phyloP scores from a whole-genome alignment of 2,113 vertebrate genomes.

The Siniperca knerii region DNA sequence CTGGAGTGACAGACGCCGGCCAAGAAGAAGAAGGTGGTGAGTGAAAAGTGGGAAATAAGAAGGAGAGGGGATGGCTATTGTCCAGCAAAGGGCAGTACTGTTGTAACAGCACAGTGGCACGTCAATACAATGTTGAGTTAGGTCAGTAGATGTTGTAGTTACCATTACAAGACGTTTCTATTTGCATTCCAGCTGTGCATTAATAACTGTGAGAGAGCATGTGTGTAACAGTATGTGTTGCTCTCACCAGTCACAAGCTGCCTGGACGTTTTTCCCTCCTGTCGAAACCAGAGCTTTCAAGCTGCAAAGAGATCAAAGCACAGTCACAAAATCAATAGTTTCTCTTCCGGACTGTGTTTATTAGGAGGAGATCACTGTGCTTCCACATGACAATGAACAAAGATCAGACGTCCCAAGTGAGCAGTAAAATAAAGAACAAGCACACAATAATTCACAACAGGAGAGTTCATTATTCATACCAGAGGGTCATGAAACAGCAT shows the following conservation, averaged over 20 bases:
- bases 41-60: neutral
- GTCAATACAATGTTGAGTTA: neutral
- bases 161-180: neutral
- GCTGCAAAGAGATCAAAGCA: constrained; percentile 83
- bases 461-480: constrained; percentile 29
- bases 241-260: constrained; percentile 98
- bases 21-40: neutral
- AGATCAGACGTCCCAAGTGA: constrained; percentile 40
- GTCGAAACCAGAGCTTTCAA: constrained; percentile 97
- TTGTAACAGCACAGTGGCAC: neutral
- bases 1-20: constrained; percentile 74
- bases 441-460: constrained; percentile 24
- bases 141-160: constrained; percentile 2
- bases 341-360: constrained; percentile 72
- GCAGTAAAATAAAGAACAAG: constrained; percentile 36
- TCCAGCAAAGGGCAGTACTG: constrained; percentile 67
- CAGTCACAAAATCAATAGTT: constrained; percentile 78
- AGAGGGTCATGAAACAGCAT: constrained; percentile 13
- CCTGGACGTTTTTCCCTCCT: constrained; percentile 96
- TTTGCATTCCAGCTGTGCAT: constrained; percentile 25
- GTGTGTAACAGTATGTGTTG: constrained; percentile 67
- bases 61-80: neutral
- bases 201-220: constrained; percentile 41
- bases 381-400: constrained; percentile 40
- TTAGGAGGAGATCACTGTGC: constrained; percentile 46